These are phyloP conservation scores for Eupsilia transversa DNA, from an alignment of 2,888 invertebrate species.

Conservation along the genomic window DNA sequence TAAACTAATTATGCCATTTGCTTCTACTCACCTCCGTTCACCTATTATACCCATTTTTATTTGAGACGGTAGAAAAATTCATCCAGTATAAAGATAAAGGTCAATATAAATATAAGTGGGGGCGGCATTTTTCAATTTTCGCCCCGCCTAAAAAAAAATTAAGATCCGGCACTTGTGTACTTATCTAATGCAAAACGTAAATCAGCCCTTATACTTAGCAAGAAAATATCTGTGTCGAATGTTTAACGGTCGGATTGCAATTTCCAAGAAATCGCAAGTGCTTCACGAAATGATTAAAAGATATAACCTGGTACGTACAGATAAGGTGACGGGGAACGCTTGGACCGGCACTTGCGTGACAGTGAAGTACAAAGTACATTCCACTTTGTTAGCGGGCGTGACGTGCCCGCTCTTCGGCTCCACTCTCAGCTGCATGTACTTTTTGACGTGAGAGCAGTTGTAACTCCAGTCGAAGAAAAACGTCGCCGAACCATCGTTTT, in stretches of 20 bases:
- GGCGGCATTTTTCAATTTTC: no score
- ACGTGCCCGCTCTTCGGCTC: slow-evolving; percentile 84
- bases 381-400: slow-evolving; percentile 77
- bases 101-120: no score
- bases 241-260: not conserved
- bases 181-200: not conserved
- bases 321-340: slow-evolving; percentile 81
- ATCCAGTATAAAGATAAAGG: no score
- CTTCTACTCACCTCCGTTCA: no score
- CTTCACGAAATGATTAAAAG: not conserved
- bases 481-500: slow-evolving; percentile 86
- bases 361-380: slow-evolving; percentile 81
- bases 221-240: not conserved
- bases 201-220: no score
- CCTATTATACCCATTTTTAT: no score
- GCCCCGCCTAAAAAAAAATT: no score
- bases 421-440: slow-evolving; percentile 81
- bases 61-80: no score
- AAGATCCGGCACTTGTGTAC: no score
- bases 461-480: slow-evolving; percentile 86
- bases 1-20: no score
- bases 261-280: not conserved
- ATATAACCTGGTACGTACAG: slow-evolving; percentile 66
- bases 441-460: slow-evolving; percentile 77
- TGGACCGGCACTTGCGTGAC: slow-evolving; percentile 84